These are phyloP conservation scores for Brachyalestes nurse DNA, from an alignment of 2,797 vertebrate genomes.

Conservation along the genomic window DNA sequence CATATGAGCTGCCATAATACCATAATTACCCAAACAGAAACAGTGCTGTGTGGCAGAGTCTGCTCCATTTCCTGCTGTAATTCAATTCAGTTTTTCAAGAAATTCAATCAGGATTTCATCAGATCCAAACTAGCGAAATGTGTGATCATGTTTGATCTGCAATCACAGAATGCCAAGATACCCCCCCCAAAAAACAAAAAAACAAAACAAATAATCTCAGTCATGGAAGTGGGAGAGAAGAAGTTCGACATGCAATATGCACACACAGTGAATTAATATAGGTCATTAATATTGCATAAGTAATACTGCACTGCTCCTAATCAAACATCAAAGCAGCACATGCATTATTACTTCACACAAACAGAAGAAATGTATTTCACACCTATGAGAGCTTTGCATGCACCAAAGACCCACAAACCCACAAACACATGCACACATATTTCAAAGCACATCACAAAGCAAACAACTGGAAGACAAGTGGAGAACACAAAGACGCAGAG, in stretches of 20 bases:
- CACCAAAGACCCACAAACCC: conserved; percentile 4
- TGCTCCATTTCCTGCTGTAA: neutral
- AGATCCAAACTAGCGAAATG: neutral
- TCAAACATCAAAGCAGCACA: conserved; percentile 26
- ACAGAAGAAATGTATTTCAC: neutral
- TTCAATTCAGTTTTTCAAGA: neutral
- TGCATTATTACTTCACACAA: conserved; percentile 12
- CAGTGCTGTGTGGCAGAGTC: conserved; percentile 20
- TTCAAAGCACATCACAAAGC: conserved; percentile 24
- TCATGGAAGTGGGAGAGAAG: conserved; percentile 1
- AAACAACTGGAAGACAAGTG: conserved; percentile 19
- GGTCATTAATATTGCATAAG: neutral
- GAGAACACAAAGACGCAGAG: conserved; percentile 50
- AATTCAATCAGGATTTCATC: neutral
- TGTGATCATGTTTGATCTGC: neutral
- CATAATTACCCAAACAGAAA: conserved; percentile 12
- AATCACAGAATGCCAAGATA: neutral
- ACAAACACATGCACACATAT: conserved; percentile 20
- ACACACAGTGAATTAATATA: neutral
- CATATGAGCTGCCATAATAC: conserved; percentile 29
- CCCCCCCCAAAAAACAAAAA: neutral
- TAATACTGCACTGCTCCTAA: neutral
- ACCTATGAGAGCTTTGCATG: neutral
- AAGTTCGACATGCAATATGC: neutral
- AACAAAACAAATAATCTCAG: neutral